These are phyloP conservation scores for Tor tambroides DNA, from an alignment of 2,113 vertebrate species.

Conservation along the genomic window DNA sequence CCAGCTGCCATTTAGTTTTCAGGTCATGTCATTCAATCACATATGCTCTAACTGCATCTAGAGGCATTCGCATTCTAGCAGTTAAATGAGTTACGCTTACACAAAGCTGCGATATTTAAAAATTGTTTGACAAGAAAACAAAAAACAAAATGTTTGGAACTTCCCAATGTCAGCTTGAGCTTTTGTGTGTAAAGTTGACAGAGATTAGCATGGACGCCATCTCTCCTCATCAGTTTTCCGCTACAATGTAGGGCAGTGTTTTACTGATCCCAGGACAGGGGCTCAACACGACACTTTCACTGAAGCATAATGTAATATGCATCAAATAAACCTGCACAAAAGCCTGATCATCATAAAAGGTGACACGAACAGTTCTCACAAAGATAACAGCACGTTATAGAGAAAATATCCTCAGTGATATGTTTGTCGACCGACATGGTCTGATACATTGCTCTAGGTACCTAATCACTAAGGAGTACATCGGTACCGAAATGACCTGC, in stretches of 20 bases:
- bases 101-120: not conserved
- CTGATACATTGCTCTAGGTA: slow-evolving; percentile 53
- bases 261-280: not conserved
- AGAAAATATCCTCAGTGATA: slow-evolving; percentile 8
- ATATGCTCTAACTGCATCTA: not conserved
- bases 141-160: not conserved
- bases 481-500: slow-evolving; percentile 57
- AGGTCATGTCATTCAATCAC: slow-evolving; percentile 23
- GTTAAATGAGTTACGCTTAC: not conserved
- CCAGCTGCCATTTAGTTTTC: slow-evolving; percentile 24
- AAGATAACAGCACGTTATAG: not conserved
- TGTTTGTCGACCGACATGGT: slow-evolving; percentile 40
- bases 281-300: slow-evolving; percentile 1
- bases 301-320: slow-evolving; percentile 14
- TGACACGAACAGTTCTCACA: slow-evolving; percentile 10
- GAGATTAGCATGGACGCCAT: not conserved
- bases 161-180: not conserved
- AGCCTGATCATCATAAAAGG: slow-evolving; percentile 9
- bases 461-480: slow-evolving; percentile 64
- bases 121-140: not conserved
- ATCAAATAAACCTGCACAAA: not conserved
- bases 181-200: not conserved
- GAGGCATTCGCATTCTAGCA: not conserved
- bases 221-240: not conserved
- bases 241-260: not conserved